A percentile compares a stretch with the other conserved stretches of the same genome.
These are phyloP conservation scores for Acanthosepion pharaonis DNA, from an alignment of 2,888 invertebrate species.

Conservation along the genomic window DNA sequence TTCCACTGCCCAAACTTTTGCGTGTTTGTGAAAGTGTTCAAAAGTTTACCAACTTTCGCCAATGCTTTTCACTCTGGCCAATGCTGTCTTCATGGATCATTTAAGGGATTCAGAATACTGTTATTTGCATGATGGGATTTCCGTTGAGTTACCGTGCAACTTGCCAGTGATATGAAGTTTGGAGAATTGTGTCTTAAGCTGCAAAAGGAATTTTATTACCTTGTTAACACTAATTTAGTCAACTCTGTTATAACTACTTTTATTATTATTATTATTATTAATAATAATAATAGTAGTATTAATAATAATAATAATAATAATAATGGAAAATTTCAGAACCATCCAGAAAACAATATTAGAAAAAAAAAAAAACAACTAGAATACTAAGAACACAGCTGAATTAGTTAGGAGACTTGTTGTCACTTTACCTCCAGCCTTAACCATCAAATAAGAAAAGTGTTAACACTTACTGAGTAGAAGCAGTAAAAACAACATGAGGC, in stretches of 20 bases:
- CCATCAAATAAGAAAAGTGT: no score
- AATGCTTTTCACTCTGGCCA: neutral
- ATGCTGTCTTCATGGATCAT: neutral
- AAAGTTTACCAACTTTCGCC: neutral
- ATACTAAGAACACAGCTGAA: no score
- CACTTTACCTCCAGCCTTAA: no score
- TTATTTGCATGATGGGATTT: neutral
- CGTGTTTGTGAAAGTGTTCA: neutral
- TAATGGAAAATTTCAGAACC: neutral
- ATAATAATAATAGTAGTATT: neutral
- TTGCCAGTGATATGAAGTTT: neutral
- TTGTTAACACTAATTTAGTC: neutral
- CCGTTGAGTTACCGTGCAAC: conserved; percentile 9
- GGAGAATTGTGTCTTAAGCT: neutral
- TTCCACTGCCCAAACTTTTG: neutral
- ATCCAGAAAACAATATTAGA: no score
- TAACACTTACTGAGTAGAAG: no score
- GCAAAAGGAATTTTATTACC: neutral
- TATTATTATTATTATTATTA: neutral
- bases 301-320: neutral
- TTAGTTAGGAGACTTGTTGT: no score
- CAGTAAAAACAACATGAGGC: no score
- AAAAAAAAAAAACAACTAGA: no score
- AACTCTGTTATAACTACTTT: neutral
- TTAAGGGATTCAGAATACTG: neutral